These are phyloP conservation scores for Drosophila anomalata DNA, from an alignment of 2,888 invertebrate genomes.

Conservation along the genomic window DNA sequence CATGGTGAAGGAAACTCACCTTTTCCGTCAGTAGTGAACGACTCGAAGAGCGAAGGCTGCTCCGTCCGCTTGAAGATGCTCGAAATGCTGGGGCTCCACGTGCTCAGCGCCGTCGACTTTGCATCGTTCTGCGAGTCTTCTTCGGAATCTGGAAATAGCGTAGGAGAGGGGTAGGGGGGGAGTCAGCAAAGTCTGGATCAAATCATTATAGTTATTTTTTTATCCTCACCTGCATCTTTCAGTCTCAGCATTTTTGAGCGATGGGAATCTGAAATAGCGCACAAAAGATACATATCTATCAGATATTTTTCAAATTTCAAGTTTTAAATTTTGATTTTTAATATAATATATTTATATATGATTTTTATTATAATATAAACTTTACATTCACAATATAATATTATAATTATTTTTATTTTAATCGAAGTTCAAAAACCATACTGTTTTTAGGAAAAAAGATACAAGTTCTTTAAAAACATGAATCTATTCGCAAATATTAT, in stretches of 20 bases:
- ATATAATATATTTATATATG: too few relatives aligned
- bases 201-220: constrained; percentile 2
- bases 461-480: too few relatives aligned
- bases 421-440: too few relatives aligned
- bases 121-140: constrained; percentile 86
- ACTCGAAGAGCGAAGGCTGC: constrained; percentile 84
- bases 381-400: too few relatives aligned
- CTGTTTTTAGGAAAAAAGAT: too few relatives aligned
- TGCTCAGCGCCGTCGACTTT: constrained; percentile 52
- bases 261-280: constrained; percentile 87
- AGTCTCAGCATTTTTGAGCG: constrained; percentile 89
- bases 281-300: constrained; percentile 16
- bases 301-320: constrained; percentile 1
- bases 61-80: constrained; percentile 60
- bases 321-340: too few relatives aligned
- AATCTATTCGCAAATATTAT: too few relatives aligned
- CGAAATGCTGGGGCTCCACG: constrained; percentile 65
- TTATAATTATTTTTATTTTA: too few relatives aligned
- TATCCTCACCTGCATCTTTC: constrained; percentile 90
- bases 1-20: constrained; percentile 85
- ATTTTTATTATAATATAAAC: too few relatives aligned
- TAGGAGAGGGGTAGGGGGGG: neutral
- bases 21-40: constrained; percentile 93
- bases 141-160: constrained; percentile 84
- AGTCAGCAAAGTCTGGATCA: constrained; percentile 9